phyloP scores from a whole-genome alignment of 1,140 invertebrate species.

The Lepeophtheirus salmonis region DNA sequence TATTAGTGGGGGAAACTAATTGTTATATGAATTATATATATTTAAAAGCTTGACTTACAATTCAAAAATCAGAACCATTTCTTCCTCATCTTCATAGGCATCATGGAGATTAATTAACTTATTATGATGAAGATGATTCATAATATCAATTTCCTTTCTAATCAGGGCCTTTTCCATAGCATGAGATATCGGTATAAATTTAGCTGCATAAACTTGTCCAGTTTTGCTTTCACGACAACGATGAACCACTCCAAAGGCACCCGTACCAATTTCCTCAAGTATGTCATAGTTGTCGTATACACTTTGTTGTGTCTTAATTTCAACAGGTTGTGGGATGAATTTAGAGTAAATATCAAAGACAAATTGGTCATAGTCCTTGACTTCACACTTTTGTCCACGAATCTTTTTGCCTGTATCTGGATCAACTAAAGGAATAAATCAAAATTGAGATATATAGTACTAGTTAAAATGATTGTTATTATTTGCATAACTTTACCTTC shows the following conservation, averaged over 20 bases:
- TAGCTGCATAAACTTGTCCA: conserved; percentile 92
- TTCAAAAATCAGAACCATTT: conserved; percentile 97
- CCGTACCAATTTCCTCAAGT: conserved; percentile 94
- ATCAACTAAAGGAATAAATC: conserved; percentile 39
- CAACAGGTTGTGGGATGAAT: conserved; percentile 85
- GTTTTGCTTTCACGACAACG: conserved; percentile 84
- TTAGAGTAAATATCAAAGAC: conserved; percentile 95
- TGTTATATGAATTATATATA: too few relatives aligned
- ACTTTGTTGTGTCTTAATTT: conserved; percentile 66
- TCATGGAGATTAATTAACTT: conserved; percentile 96
- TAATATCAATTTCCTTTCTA: conserved; percentile 93
- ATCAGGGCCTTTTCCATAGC: conserved; percentile 91
- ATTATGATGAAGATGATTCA: conserved; percentile 94
- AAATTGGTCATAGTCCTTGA: conserved; percentile 90
- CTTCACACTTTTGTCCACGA: conserved; percentile 65
- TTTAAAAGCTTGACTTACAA: conserved; percentile 68
- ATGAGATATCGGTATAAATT: conserved; percentile 91
- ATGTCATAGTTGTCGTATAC: conserved; percentile 98
- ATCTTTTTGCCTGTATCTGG: conserved; percentile 71
- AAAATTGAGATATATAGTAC: conserved; percentile 5
- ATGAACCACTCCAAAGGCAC: conserved; percentile 96
- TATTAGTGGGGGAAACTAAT: too few relatives aligned
- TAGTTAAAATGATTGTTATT: not conserved
- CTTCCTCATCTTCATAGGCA: conserved; percentile 95
- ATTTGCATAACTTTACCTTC: conserved; percentile 29